Base-by-base conservation (phyloP, 2,888 invertebrate species). In the Eucriotettix oculatus region DNA sequence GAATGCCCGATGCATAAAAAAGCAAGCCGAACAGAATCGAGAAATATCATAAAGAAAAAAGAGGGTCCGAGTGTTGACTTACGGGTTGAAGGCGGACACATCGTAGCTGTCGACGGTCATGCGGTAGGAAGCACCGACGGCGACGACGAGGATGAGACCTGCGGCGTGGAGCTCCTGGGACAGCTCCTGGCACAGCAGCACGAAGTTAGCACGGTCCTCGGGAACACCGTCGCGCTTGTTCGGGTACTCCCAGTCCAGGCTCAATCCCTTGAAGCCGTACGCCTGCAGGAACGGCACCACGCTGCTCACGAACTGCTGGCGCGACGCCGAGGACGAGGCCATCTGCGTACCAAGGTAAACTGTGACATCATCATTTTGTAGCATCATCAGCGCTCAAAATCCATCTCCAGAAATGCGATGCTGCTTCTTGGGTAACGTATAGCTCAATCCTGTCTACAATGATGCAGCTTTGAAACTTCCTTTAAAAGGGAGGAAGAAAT, bases 181-280 rank as follows among this genome's bases (percentile, higher is more conserved):
- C 41, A 61, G 42, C 17, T 12, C 41, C 10, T 58, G 16, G 14
- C 58, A 57, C 54, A 61, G 42, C 53, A 42, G 29, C 16, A 56
- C 17, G 57, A 52, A 61, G 59, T 59, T 59, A 9, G 52, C 61
- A 58, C 59, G 57, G 66, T 78, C 77, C 12, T 68, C 68, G 3
- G 69, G 61, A 12, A 70, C 64, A 10, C 78, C 77, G 16, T 75
- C 76, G 52, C 77, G 68, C 59, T 68, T 66, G 11, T 72, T 70
- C 1, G 78, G 78, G 65, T 77, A 78, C 66, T 77, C 77, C 76
- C 76, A 77, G 68, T 76, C 77, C 42, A 78, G 65, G 67, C 78
- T 78, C 29, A 78, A 66, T 10, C 78, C 79, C 66, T 78, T 77
- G 65, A 79, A 78, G 56, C 71, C 72, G 65, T 75, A 73, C 58